A percentile compares a stretch with the other conserved stretches of the same genome.
These are phyloP conservation scores for Masticophis lateralis DNA, from an alignment of 2,797 vertebrate species.

Conservation along the genomic window DNA sequence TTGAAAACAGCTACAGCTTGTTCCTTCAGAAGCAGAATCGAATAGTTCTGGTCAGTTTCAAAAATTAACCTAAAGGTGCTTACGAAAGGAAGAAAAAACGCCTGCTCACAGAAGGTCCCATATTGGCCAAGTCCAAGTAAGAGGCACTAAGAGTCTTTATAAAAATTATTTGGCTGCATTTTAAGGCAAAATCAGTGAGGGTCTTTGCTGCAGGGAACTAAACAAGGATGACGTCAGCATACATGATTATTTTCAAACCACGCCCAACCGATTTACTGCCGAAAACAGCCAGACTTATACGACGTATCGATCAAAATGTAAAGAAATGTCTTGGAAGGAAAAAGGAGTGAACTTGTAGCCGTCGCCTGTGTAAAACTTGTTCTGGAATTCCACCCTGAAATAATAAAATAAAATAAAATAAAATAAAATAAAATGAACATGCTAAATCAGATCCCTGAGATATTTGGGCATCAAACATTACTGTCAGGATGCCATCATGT, in stretches of 20 bases:
- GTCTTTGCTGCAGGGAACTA: constrained; percentile 35
- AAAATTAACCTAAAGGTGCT: constrained; percentile 61
- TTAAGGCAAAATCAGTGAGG: constrained; percentile 78
- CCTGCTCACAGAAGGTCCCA: constrained; percentile 56
- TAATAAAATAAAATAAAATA: not conserved
- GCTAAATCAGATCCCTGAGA: not conserved
- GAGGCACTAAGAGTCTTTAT: constrained; percentile 56
- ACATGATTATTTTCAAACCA: constrained; percentile 56
- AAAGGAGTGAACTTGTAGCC: constrained; percentile 95
- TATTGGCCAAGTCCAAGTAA: constrained; percentile 17
- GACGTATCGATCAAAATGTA: constrained; percentile 62
- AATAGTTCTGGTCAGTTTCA: constrained; percentile 48
- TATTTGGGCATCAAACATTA: not conserved
- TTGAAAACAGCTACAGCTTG: not conserved
- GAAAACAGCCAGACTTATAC: constrained; percentile 52
- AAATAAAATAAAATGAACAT: not conserved
- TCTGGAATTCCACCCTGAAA: constrained; percentile 98
- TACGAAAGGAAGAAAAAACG: constrained; percentile 46
- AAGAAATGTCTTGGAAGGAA: constrained; percentile 82
- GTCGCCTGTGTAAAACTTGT: constrained; percentile 92
- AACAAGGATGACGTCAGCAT: constrained; percentile 19
- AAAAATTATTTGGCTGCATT: constrained; percentile 73
- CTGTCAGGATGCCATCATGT: not conserved
- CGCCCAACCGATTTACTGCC: constrained; percentile 28
- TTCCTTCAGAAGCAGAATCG: constrained; percentile 57